These are phyloP conservation scores for Melanotaenia duboulayi DNA, from an alignment of 2,113 vertebrate species.

Conservation along the genomic window DNA sequence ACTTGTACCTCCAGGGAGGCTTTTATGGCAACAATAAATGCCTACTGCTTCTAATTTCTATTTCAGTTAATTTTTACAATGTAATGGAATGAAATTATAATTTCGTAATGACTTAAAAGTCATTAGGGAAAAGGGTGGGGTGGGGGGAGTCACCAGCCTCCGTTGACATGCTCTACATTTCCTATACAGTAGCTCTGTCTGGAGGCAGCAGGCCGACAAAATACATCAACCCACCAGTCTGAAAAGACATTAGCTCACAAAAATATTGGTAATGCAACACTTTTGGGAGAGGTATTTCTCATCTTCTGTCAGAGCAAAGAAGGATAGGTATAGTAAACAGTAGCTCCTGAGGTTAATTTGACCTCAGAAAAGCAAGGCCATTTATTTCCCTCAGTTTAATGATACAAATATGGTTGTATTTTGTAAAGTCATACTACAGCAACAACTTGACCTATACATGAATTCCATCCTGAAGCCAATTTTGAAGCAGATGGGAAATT, in stretches of 20 bases:
- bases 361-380: slow-evolving; percentile 45
- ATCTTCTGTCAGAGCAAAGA: slow-evolving; percentile 31
- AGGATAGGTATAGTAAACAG: slow-evolving; percentile 63
- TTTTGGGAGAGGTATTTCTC: slow-evolving; percentile 59
- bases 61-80: slow-evolving; percentile 33
- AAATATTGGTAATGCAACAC: slow-evolving; percentile 55
- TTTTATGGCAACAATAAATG: neutral
- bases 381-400: slow-evolving; percentile 57
- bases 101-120: slow-evolving; percentile 56
- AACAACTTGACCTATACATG: slow-evolving; percentile 4
- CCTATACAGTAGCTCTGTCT: slow-evolving; percentile 24
- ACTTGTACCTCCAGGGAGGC: neutral
- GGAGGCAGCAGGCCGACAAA: slow-evolving; percentile 54
- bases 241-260: slow-evolving; percentile 57
- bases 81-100: slow-evolving; percentile 35
- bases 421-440: slow-evolving; percentile 4
- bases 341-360: slow-evolving; percentile 60
- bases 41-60: slow-evolving; percentile 16
- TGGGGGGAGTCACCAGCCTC: slow-evolving; percentile 6
- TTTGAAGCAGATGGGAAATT: neutral
- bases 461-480: slow-evolving; percentile 21
- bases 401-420: slow-evolving; percentile 42
- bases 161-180: slow-evolving; percentile 63
- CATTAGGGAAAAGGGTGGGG: slow-evolving; percentile 32
- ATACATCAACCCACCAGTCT: slow-evolving; percentile 60